Evolutionary conservation across 2,888 invertebrate genomes (phyloP), one percentile per base, ranked within the genome.

Genomic region (Apamea crenata): DNA sequence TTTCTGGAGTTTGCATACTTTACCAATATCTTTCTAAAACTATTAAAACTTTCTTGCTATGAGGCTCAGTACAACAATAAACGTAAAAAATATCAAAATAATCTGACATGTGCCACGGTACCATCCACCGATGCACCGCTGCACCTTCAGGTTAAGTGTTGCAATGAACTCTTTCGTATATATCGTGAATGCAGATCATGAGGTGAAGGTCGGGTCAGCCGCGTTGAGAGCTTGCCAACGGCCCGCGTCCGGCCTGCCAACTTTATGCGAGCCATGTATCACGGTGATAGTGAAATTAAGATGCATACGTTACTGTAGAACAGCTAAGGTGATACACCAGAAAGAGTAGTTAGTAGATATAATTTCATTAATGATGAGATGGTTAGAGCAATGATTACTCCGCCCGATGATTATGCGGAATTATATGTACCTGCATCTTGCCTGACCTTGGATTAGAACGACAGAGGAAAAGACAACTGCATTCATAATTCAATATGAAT

Each of bases 151-250:
- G 70, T 59, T 36, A 65, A 76, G 65, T 85, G 68, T 85, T 85
- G 85, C 80, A 83, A 83, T 85, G 83, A 85, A 77, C 85, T 56
- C 73, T 82, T 72, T 71, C 77, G 81, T 81, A 84, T 56, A 61
- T 50, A 67, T 69, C 78, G 68, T 56, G 72, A 80, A 85, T 85
- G 80, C 83, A 83, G 85, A 77, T 21, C 85, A 80, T n/a, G 76
- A 65, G 88, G 89, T 89, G 89, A 88, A 86, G 88, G 88, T 80
- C 83, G 59, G 89, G 89, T 89, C 88, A 84, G 56, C 71, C 65
- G 81, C 68, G 78, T 86, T 84, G 88, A 81, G 74, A 56, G 63
- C 59, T 40, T 88, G 88, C 88, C 88, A 88, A 71, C 79, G 47
- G 50, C 12, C 69, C 61, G 74, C 77, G 69, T 63, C 40, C 72